Conservation (phyloP, 2,113 vertebrate genomes). For the Ginglymostoma cirratum region DNA sequence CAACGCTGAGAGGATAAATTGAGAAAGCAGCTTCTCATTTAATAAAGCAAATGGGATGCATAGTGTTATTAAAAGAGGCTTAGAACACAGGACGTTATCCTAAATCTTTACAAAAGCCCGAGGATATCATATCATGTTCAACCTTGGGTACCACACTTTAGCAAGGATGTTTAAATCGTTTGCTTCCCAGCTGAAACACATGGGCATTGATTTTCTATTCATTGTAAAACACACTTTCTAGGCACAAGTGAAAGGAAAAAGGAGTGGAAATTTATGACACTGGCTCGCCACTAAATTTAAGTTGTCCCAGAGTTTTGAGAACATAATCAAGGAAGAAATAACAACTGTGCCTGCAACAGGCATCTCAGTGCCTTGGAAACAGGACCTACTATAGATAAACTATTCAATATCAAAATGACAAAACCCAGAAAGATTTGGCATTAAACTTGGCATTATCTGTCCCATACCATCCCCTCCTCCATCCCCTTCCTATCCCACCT, state of each 20-base stretch:
- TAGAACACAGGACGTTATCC: not conserved
- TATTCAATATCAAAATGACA: not conserved
- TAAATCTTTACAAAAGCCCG: too few species aligned
- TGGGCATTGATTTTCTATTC: not conserved
- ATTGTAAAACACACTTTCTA: not conserved
- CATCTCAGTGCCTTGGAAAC: not conserved
- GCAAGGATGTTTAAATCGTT: not conserved
- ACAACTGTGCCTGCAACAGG: not conserved
- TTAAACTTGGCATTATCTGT: not conserved
- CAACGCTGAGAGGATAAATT: not conserved
- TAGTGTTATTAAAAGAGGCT: not conserved
- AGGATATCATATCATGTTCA: too few species aligned
- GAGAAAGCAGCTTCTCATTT: not conserved
- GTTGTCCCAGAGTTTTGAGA: not conserved
- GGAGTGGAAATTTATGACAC: not conserved
- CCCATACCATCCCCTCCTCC: too few species aligned
- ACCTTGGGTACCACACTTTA: too few species aligned
- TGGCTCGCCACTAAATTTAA: not conserved
- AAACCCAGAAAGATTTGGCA: not conserved
- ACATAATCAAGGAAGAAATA: not conserved
- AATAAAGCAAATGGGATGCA: not conserved
- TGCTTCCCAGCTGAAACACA: not conserved
- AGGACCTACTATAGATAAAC: not conserved
- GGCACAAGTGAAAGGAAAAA: not conserved
- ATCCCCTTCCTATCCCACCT: too few species aligned